Percentiles rank a stretch among this genome's conserved stretches.
phyloP scores from a whole-genome alignment of 2,888 invertebrate genomes.

The Erebia epiphron region DNA sequence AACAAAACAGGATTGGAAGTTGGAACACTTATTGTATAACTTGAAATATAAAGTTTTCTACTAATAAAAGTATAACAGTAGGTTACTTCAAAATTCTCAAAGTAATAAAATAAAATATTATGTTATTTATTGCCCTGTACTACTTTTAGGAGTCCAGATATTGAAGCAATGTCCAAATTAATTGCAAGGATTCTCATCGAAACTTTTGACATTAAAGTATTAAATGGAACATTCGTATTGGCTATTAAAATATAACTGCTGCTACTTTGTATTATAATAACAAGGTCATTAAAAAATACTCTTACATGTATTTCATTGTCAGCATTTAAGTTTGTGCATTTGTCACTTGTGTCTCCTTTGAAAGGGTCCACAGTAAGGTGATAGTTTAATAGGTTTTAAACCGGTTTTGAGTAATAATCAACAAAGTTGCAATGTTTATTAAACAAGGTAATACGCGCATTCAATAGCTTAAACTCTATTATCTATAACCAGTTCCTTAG shows the following conservation, averaged over 20 bases:
- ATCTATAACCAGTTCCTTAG: constrained; percentile 39
- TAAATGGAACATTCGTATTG: constrained; percentile 59
- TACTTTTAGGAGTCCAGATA: constrained; percentile 26
- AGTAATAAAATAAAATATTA: constrained; percentile 12
- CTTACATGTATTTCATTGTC: constrained; percentile 65
- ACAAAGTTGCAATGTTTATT: constrained; percentile 81
- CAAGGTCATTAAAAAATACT: constrained; percentile 74
- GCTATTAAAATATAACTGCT: constrained; percentile 74
- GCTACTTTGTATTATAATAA: constrained; percentile 54
- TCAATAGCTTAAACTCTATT: constrained; percentile 48
- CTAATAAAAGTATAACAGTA: constrained; percentile 21
- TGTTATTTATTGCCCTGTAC: constrained; percentile 13
- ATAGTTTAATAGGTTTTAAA: constrained; percentile 56
- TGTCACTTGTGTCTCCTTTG: constrained; percentile 49
- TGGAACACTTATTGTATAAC: constrained; percentile 20
- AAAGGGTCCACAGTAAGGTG: constrained; percentile 50
- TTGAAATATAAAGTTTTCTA: constrained; percentile 27
- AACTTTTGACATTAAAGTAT: constrained; percentile 49
- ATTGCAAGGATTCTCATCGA: constrained; percentile 67
- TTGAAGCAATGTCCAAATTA: constrained; percentile 57
- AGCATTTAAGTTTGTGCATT: constrained; percentile 66
- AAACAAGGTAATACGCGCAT: constrained; percentile 76
- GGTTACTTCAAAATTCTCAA: constrained; percentile 25
- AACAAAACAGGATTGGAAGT: too few species aligned
- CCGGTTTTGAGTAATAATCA: constrained; percentile 65